phyloP scores from a whole-genome alignment of 2,797 vertebrate species.

The Rhinichthys osculus region DNA sequence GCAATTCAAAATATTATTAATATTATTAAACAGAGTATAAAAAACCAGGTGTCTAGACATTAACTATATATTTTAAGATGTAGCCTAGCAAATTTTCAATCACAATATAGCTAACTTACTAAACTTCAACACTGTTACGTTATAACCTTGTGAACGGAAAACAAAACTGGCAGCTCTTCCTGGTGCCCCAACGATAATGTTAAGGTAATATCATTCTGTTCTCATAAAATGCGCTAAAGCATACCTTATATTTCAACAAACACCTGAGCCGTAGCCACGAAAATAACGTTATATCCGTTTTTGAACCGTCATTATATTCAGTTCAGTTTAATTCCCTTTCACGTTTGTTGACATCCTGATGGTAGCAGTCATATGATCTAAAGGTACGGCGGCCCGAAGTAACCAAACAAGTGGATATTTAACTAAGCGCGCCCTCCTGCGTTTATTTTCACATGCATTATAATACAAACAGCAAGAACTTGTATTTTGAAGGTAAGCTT shows the following conservation, averaged over 20 bases:
- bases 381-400: constrained; percentile 43
- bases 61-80: background rate
- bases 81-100: no score
- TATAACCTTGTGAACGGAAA: background rate
- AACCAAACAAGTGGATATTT: constrained; percentile 14
- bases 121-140: background rate
- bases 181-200: background rate
- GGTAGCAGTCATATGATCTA: constrained; percentile 24
- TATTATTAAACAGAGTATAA: background rate
- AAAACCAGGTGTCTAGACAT: background rate
- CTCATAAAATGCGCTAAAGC: background rate
- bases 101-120: background rate
- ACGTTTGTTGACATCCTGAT: constrained; percentile 39
- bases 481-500: background rate
- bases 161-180: background rate
- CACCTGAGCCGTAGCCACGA: background rate
- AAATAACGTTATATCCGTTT: background rate
- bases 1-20: background rate
- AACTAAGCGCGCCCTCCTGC: constrained; percentile 29
- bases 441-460: background rate
- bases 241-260: constrained; percentile 39
- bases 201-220: background rate
- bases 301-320: background rate
- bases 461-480: background rate
- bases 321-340: background rate